Percentiles rank a stretch among this genome's conserved stretches.
These are phyloP conservation scores for Takifugu bimaculatus DNA, from an alignment of 2,113 vertebrate species.

Conservation along the genomic window DNA sequence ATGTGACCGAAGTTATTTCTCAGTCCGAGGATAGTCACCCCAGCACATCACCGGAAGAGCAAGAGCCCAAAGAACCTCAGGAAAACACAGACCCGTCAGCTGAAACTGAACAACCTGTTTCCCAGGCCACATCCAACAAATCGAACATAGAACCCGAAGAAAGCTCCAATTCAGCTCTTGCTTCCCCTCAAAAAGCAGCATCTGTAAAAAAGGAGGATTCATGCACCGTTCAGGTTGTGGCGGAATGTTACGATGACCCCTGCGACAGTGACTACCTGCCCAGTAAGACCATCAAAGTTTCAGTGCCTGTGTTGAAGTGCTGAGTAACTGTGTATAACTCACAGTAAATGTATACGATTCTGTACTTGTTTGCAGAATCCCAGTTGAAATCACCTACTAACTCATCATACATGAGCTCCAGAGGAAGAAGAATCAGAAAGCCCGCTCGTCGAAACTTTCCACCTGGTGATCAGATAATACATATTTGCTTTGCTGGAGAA, in stretches of 20 bases:
- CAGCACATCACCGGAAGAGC: constrained; percentile 13
- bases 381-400: constrained; percentile 46
- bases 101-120: constrained; percentile 21
- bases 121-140: constrained; percentile 8
- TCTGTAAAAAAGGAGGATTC: constrained; percentile 45
- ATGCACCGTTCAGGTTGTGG: constrained; percentile 21
- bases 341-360: not conserved
- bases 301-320: not conserved
- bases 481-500: not conserved
- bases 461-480: constrained; percentile 50
- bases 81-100: constrained; percentile 11
- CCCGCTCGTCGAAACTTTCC: constrained; percentile 45
- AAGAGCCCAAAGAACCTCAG: constrained; percentile 7
- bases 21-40: constrained; percentile 35
- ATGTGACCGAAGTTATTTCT: constrained; percentile 26
- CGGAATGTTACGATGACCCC: constrained; percentile 65
- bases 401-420: constrained; percentile 63
- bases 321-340: not conserved
- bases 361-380: constrained; percentile 52
- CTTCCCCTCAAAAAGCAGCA: constrained; percentile 26
- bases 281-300: constrained; percentile 53
- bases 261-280: constrained; percentile 68
- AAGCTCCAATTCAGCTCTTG: constrained; percentile 24
- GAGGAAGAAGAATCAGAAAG: constrained; percentile 71
- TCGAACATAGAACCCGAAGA: constrained; percentile 14